Evolutionary conservation across 2,113 vertebrate genomes (phyloP).

Genomic region (Ovibos moschatus): DNA sequence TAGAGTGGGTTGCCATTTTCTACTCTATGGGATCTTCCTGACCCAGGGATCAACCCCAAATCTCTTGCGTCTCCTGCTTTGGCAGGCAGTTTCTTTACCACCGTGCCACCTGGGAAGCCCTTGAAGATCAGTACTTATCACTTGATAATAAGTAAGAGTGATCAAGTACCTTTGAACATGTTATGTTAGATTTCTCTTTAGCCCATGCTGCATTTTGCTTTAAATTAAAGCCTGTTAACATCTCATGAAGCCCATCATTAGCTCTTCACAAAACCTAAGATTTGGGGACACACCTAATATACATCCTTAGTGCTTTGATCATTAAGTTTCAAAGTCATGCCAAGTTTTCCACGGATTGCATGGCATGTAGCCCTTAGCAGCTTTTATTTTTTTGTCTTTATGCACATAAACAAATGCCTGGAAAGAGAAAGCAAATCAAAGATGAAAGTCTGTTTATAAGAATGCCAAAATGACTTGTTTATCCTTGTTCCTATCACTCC

Average conservation of each 20-base stretch:
- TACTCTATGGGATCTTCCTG: not conserved
- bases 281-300: not conserved
- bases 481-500: slow-evolving; percentile 31
- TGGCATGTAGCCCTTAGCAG: slow-evolving; percentile 13
- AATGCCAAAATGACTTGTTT: slow-evolving; percentile 46
- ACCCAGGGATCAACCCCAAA: not conserved
- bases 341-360: slow-evolving; percentile 41
- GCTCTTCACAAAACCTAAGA: slow-evolving; percentile 14
- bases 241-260: slow-evolving; percentile 15
- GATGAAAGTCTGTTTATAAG: slow-evolving; percentile 54
- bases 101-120: not conserved
- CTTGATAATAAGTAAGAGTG: not conserved
- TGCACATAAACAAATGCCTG: slow-evolving; percentile 64
- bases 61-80: not conserved
- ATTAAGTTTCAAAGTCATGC: slow-evolving; percentile 47
- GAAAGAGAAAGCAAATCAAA: slow-evolving; percentile 37
- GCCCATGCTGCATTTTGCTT: not conserved
- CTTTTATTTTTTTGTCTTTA: slow-evolving; percentile 63
- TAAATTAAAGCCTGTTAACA: not conserved
- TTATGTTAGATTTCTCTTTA: not conserved
- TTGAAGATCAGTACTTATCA: not conserved
- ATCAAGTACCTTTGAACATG: not conserved
- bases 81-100: not conserved
- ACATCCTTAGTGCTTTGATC: slow-evolving; percentile 38
- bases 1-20: not conserved